A percentile compares a stretch with the other conserved stretches of the same genome.
Conservation (phyloP, 1,140 invertebrate genomes). For the Radopholus similis region DNA sequence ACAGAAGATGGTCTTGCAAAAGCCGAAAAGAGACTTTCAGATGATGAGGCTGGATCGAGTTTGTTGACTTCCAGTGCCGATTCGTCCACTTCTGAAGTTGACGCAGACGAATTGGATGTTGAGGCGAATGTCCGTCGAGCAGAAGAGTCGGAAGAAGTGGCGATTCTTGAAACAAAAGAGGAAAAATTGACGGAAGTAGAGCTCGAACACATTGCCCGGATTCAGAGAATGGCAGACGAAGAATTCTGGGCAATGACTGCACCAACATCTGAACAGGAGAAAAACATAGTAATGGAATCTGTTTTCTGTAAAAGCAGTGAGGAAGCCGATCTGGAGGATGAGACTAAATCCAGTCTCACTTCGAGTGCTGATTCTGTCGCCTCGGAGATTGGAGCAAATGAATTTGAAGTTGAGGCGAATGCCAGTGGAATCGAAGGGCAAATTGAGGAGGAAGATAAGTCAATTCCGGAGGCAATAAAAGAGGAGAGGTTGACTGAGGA, state of each 20-base stretch:
- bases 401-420: not conserved
- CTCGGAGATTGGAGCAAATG: not conserved
- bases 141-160: not conserved
- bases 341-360: not conserved
- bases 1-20: no score
- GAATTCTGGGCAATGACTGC: no score
- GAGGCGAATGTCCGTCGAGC: not conserved
- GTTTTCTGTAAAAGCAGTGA: no score
- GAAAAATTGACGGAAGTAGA: conserved; percentile 40
- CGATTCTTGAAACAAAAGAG: not conserved
- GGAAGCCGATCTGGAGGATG: not conserved
- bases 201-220: conserved; percentile 33
- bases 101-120: conserved; percentile 30
- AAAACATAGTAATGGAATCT: no score
- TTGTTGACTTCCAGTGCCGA: conserved; percentile 1
- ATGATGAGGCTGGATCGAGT: not conserved
- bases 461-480: not conserved
- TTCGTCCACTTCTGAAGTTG: not conserved
- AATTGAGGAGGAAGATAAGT: not conserved
- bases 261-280: no score
- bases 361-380: not conserved
- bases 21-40: no score
- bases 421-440: not conserved
- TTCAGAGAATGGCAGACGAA: conserved; percentile 34
- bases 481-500: not conserved